A percentile compares a stretch with the other conserved stretches of the same genome.
phyloP scores from a whole-genome alignment of 2,888 invertebrate genomes.

The Lycaena phlaeas region DNA sequence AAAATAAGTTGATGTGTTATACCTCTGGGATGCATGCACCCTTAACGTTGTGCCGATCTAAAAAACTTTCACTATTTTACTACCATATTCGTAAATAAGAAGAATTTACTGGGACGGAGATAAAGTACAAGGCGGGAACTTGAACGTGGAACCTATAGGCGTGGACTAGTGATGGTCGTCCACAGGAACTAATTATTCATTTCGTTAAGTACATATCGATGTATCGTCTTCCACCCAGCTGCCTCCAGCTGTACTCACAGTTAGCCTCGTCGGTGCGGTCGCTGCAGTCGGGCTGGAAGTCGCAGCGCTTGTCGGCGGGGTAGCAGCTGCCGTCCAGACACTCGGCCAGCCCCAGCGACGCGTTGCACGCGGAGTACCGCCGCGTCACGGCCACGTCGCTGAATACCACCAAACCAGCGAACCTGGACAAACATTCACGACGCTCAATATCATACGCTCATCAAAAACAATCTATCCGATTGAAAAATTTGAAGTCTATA shows the following conservation, averaged over 20 bases:
- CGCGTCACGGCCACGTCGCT: constrained; percentile 88
- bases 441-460: no score
- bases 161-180: no score
- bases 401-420: constrained; percentile 89
- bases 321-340: constrained; percentile 90
- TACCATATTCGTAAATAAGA: no score
- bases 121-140: no score
- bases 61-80: no score
- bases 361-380: constrained; percentile 79
- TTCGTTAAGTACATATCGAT: neutral
- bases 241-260: constrained; percentile 55
- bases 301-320: constrained; percentile 81
- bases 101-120: no score
- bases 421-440: constrained; percentile 39
- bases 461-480: no score
- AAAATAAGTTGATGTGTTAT: no score
- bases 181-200: neutral
- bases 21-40: no score
- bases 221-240: neutral
- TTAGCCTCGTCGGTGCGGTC: constrained; percentile 90
- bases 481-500: no score
- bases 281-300: constrained; percentile 83
- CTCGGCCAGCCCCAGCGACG: constrained; percentile 80
- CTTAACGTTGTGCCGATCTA: no score
- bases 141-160: no score